Base-by-base conservation (phyloP, 2,113 vertebrate species). In the Leiothrix lutea region DNA sequence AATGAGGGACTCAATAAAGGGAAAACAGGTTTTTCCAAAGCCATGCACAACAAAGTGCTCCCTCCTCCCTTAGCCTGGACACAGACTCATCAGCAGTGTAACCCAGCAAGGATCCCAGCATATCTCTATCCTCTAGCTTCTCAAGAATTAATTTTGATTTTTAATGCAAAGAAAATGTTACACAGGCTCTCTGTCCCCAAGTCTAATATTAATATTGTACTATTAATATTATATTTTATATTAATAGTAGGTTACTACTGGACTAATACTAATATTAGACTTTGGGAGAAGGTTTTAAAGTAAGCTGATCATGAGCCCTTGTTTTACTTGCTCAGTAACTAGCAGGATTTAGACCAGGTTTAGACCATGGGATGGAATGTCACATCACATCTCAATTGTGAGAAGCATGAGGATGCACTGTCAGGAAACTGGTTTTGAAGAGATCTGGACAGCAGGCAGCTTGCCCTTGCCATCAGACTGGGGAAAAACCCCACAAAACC, bases 401-500 rank as follows among this genome's bases (percentile, higher is more conserved):
- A 62, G 17, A 36, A 81, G 9, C 6, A 1, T 7, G 22, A 71
- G 38, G 65, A 56, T 15, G 47, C 6, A 4, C 7, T 3, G 5
- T 2, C 8, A 26, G 24, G 54, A 69, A 69, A 24, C 0, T 9
- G 28, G 7, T 36, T 82, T 65, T 42, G 45, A 70, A 78, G 40
- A 60, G n/a, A 74, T 33, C 18, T 47, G 36, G 36, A 13, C 0
- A 1, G 40, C 14, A 51, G 60, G 7, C 10, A 71, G 73, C 12
- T 64, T 35, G 28, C 6, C 11, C 5, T 67, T 60, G 13, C 0
- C 0, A 36, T 65, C n/a, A 47, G 23, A 19, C 12, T 17, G 18
- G 10, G 29, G 13, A 1, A 26, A 61, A n/a, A 19, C 3, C 0
- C 11, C 53, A 42, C 15, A 61, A 47, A 38, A 2, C 12, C 18